phyloP scores from a whole-genome alignment of 2,797 vertebrate genomes.

The Platalea minor region DNA sequence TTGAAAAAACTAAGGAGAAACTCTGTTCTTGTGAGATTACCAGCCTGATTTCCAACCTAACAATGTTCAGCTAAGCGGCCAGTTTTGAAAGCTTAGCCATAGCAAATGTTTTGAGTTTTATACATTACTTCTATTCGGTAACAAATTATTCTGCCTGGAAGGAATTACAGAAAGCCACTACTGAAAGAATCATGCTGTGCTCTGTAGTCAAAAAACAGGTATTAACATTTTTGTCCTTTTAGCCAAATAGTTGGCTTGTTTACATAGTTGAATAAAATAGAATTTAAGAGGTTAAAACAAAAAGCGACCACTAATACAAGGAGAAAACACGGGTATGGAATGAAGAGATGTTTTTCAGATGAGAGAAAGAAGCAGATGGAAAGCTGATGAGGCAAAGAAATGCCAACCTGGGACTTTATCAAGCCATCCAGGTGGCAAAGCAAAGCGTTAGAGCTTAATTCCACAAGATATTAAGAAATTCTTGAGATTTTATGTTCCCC shows the following conservation, averaged over 20 bases:
- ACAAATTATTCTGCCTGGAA: not conserved
- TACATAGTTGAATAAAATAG: not conserved
- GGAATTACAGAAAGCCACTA: not conserved
- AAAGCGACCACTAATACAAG: not conserved
- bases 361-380: slow-evolving; percentile 41
- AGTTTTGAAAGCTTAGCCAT: not conserved
- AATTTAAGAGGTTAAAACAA: not conserved
- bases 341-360: not conserved
- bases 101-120: not conserved
- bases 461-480: not conserved
- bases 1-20: not conserved
- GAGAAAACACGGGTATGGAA: not conserved
- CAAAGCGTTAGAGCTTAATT: not conserved
- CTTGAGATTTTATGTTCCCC: not conserved
- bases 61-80: not conserved
- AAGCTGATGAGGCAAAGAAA: slow-evolving; percentile 64
- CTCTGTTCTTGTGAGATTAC: not conserved
- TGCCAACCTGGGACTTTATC: slow-evolving; percentile 36
- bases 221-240: not conserved
- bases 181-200: not conserved
- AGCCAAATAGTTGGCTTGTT: not conserved
- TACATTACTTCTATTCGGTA: not conserved
- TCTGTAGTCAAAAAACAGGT: not conserved
- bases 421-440: slow-evolving; percentile 39
- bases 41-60: not conserved